phyloP scores from a whole-genome alignment of 2,113 vertebrate genomes.

The Apodemus sylvaticus region DNA sequence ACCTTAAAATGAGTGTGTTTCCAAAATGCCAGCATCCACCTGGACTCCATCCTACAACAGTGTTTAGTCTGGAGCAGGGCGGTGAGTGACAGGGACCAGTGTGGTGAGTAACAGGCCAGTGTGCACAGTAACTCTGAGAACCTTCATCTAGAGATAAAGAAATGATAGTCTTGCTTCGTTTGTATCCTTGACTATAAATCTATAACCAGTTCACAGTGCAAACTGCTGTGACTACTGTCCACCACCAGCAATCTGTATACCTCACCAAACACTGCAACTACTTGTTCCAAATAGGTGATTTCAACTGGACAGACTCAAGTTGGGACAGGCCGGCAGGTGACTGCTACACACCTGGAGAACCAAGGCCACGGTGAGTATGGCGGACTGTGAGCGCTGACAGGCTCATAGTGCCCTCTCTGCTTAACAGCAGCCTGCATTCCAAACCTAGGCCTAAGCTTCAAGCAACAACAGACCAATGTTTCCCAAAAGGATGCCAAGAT shows the following conservation, averaged over 20 bases:
- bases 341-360: not conserved
- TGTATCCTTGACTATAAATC: not conserved
- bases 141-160: not conserved
- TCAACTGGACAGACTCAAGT: not conserved
- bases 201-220: not conserved
- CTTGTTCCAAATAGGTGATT: not conserved
- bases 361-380: rapidly evolving
- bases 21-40: not conserved
- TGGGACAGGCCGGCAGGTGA: not conserved
- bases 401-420: not conserved
- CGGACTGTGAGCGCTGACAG: not conserved
- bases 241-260: not conserved
- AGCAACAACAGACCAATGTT: conserved; percentile 45
- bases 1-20: not conserved
- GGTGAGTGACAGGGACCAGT: not conserved
- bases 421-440: not conserved
- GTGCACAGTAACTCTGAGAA: not conserved
- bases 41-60: not conserved
- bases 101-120: not conserved
- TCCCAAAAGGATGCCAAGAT: conserved; percentile 53
- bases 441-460: conserved; percentile 37
- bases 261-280: not conserved
- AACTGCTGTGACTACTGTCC: not conserved
- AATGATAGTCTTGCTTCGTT: not conserved
- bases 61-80: not conserved